Base-by-base conservation (phyloP, 1,140 invertebrate species). In the Littorina saxatilis region DNA sequence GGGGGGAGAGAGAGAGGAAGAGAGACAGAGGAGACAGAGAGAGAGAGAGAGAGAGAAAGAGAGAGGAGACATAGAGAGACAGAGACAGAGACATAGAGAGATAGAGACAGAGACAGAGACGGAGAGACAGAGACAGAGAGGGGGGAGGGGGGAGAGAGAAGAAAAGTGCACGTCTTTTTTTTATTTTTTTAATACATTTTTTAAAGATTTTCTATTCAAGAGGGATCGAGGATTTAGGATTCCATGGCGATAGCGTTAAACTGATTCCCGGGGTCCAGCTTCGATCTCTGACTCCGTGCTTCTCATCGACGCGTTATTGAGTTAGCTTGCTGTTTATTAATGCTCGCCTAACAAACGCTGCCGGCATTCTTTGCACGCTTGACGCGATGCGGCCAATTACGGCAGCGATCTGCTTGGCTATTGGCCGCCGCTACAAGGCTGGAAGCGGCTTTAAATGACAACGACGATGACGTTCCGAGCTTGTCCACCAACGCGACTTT, bases 241-340 rank as follows among this genome's bases (percentile, higher is more conserved):
- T 78, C 76, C 35, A 32, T 39, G 55, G 35, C 76, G 58, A 78
- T 78, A 58, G 35, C 52, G 76, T 63, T 78, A 78, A 78, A 58
- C 76, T 63, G 76, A 78, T 78, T 78, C 50, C 76, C 29, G 29
- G 4, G 50, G n/a, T n/a, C n/a, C n/a, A n/a, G n/a, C n/a, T 78
- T 78, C 76, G 76, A 78, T 78, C 39, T 37, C 76, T 78, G 55
- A 7, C n/a, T 9, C 55, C 23, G n/a, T 17, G 37, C 55, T 58
- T 78, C 76, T 78, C 76, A 78, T 78, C 66, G 76, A 78, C 76
- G 39, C 76, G 76, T 78, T 78, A 78, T 78, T 78, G 76, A 78
- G 58, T 78, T 78, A 78, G 39, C 76, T 43, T 37, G 55, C n/a
- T 78, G n/a, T 58, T 78, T 13, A 63, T 78, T 78, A 78, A n/a